Evolutionary conservation across 92 coral and sea anemone species (phyloP), one percentile per base, ranked within the genome.

Genomic region (Palythoa caribaeorum): DNA sequence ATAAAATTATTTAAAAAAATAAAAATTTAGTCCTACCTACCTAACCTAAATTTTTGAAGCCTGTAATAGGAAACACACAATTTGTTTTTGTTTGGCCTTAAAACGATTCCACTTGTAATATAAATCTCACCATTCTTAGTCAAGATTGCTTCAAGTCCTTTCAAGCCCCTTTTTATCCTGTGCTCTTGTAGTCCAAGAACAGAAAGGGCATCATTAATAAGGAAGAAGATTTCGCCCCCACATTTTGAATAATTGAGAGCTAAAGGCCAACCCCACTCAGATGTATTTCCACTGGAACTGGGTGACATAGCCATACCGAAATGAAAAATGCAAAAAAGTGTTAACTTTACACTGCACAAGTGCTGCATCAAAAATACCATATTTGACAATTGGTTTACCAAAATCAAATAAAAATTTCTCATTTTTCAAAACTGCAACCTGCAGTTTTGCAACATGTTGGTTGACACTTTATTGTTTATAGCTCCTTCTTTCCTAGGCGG

Each of bases 221-320:
- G 78, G 37, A 74, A 74, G 11, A 38, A 74, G 1, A 47, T 16
- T 74, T 74, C 78, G n/a, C 78, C 78, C 21, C 70, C 70, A 63
- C 37, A 71, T 71, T 38, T 40, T 38, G 52, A 71, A 38, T 37
- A 71, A 40, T 36, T 71, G 47, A 71, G 76, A 16, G 76, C 47
- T 40, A 38, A 71, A 71, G 52, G 76, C 76, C 76, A 71, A 71
- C 76, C 76, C 76, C 76, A 71, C 48, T 71, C 76, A 9, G 76
- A 38, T 35, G 76, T 71, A 36, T 71, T 71, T 37, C 76, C 76
- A 71, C 76, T 37, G 76, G 76, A 8, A 37, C 37, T 71, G 6
- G 7, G 48, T 37, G 47, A 12, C 50, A 71, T 38, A 38, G 51
- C 47, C 50, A 36, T 71, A 10, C 76, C 37, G 47, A 37, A 71